A percentile compares a stretch with the other conserved stretches of the same genome.
These are phyloP conservation scores for Pelodytes ibericus DNA, from an alignment of 2,797 vertebrate genomes.

Conservation along the genomic window DNA sequence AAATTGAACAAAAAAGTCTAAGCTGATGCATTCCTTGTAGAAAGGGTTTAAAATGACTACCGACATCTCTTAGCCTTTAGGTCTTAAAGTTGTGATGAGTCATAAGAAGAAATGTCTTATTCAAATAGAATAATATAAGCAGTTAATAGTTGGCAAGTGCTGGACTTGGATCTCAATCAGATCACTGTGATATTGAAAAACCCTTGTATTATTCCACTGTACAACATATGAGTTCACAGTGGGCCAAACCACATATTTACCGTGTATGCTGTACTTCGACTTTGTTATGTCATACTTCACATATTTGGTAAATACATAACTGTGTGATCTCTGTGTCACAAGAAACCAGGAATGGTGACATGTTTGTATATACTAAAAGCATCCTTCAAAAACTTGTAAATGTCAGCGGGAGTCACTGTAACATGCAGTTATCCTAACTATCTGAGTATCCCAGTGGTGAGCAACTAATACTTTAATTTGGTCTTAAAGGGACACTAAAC, in stretches of 20 bases:
- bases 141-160: background rate
- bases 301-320: conserved; percentile 29
- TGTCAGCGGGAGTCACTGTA: background rate
- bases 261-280: conserved; percentile 1
- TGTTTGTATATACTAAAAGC: conserved; percentile 24
- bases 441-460: too few species aligned
- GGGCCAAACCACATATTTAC: conserved; percentile 28
- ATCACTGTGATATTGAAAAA: background rate
- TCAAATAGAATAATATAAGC: background rate
- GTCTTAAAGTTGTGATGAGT: too few species aligned
- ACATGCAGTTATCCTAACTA: too few species aligned
- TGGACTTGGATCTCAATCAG: background rate
- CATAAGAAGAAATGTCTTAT: background rate
- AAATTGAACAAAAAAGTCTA: too few species aligned
- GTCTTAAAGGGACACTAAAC: too few species aligned
- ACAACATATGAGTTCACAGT: background rate
- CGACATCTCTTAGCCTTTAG: too few species aligned
- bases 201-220: conserved; percentile 33
- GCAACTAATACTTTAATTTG: too few species aligned
- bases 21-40: too few species aligned
- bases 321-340: conserved; percentile 16
- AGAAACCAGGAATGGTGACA: conserved; percentile 1
- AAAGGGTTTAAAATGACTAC: too few species aligned
- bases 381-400: background rate
- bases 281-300: conserved; percentile 20